Evolutionary conservation across 2,113 vertebrate genomes (phyloP), one percentile per base, ranked within the genome.

Genomic region (Gorsachius goisagi): DNA sequence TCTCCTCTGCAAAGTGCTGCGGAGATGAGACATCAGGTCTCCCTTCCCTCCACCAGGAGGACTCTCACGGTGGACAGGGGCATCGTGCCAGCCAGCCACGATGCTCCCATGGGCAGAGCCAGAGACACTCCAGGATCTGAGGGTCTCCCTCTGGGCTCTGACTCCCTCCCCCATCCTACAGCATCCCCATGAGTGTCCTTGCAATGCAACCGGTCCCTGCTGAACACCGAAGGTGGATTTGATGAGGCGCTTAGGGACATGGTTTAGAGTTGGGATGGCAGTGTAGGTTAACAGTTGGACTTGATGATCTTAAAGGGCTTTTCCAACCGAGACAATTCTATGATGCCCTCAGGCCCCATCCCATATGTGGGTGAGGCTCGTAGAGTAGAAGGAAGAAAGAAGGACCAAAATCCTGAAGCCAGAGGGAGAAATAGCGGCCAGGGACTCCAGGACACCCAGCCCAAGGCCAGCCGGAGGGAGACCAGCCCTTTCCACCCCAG

Each of bases 1-100:
- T 98, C 95, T 98, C 93, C 39, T 96, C 78, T 0, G 98, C 98
- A 15, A 99, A 99, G 88, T 92, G 88, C 98, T 99, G 97, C 37
- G 76, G 58, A 67, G 52, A 56, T 6, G 9, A 9, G 7, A 75
- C 56, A 15, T 91, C 64, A 81, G 73, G 6, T 9, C n/a, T 67
- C 41, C 76, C 39, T 74, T 62, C 55, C 55, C 37, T 66, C 3
- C 1, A 28, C 30, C 16, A 12, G 9, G 41, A 22, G 45, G 49
- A 5, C 32, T 32, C 41, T 47, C 32, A 37, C 1, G 4, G 32
- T 39, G 41, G 49, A 56, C 28, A 44, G 44, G 69, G 27, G 49
- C 67, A 67, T 56, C 47, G 1, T 12, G 23, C 58, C 58, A 12
- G 16, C 39, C 55, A 60, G 72, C 27, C 28, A 6, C 0, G 0